Base-by-base conservation (phyloP, 2,888 invertebrate species). In the Synergus itoensis region DNA sequence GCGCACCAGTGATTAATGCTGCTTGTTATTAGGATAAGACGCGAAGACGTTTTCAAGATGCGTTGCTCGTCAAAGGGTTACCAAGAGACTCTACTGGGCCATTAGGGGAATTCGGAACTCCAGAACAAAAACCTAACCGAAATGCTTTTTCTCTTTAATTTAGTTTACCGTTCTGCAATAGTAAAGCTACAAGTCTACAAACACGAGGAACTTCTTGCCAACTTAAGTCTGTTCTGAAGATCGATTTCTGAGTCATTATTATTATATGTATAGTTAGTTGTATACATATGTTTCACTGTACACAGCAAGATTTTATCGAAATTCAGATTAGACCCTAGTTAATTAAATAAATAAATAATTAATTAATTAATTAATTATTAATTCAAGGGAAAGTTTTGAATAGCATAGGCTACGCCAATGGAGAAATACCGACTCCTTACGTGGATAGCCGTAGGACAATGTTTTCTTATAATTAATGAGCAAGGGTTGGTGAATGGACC, bases 391-490 rank as follows among this genome's bases (percentile, higher is more conserved):
- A 12, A 40, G 40, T 18, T 60, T n/a, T 76, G 76, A 40, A 62
- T 41, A n/a, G 62, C 76, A 62, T 76, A 43, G 14, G 11, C 60
- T 76, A 18, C 60, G 21, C 45, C 43, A 60, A 36, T 60, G 21
- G 5, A 21, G 62, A 76, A 76, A 69, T 53, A 53, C 43, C 36
- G 12, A 77, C 28, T 79, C 69, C 63, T 79, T 78, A 82, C 81
- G 65, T 77, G 80, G 80, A 83, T 81, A 84, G 80, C 83, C 84
- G 82, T 82, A 73, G 86, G 87, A 88, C 88, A 89, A 89, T 90
- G 90, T 91, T 90, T 90, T 90, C 89, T 90, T 90, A 89, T 91
- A 91, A 91, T 91, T 91, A 91, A 91, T 90, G 90, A 90, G 86
- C 83, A 86, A 82, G 82, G 85, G 86, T 86, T 85, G 84, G 82